These are phyloP conservation scores for Craterocephalus amniculus DNA, from an alignment of 2,797 vertebrate genomes.

Conservation along the genomic window DNA sequence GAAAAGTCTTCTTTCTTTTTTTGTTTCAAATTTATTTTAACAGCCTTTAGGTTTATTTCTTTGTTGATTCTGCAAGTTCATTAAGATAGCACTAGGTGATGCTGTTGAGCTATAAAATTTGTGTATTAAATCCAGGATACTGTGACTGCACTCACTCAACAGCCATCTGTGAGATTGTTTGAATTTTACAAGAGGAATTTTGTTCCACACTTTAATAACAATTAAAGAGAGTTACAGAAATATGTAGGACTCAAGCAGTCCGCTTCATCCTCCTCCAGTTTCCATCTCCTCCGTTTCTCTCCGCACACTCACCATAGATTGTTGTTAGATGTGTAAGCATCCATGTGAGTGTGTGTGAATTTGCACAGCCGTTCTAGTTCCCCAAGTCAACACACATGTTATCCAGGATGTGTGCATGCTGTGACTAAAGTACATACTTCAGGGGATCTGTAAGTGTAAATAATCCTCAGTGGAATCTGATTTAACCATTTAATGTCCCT, in stretches of 20 bases:
- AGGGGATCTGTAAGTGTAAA: slow-evolving; percentile 10
- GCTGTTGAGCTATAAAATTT: slow-evolving; percentile 6
- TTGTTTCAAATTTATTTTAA: too few relatives aligned
- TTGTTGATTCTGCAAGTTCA: background rate
- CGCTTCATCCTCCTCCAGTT: too few relatives aligned
- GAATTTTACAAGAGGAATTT: background rate
- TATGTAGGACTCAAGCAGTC: background rate
- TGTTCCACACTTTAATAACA: background rate
- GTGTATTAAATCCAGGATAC: background rate
- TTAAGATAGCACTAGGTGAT: slow-evolving; percentile 25
- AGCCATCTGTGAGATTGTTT: background rate
- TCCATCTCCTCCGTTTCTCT: too few relatives aligned
- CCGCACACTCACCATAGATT: background rate
- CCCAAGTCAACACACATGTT: slow-evolving; percentile 21
- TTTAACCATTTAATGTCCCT: slow-evolving; percentile 1
- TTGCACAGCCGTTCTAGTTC: slow-evolving; percentile 6
- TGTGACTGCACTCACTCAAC: background rate
- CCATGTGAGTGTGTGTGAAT: background rate
- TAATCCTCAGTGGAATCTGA: slow-evolving; percentile 13
- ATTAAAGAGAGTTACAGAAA: background rate
- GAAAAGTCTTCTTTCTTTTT: too few relatives aligned
- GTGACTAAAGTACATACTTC: slow-evolving; percentile 13
- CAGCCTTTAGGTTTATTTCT: too few relatives aligned
- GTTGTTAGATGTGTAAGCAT: background rate
- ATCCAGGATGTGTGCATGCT: slow-evolving; percentile 26